Base-by-base conservation (phyloP, 1,140 invertebrate genomes). In the Octopus sinensis region DNA sequence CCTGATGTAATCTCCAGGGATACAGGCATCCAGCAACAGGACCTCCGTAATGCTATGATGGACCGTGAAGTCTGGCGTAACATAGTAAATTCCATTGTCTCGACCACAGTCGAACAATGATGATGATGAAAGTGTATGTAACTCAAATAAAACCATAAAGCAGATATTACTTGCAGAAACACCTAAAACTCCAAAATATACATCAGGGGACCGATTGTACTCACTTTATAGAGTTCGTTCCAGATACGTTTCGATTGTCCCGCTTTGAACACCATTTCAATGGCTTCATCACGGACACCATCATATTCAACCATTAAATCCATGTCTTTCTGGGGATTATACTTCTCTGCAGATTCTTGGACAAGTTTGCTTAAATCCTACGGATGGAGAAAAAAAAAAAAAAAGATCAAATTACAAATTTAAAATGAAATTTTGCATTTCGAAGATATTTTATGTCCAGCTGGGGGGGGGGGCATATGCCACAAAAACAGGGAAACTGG, bases 171-270 rank as follows among this genome's bases (percentile, higher is more conserved):
- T 43, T 43, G 30, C 30, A 43, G 0, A 43, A 43, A 43, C 30
- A 43, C 30, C 30, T 43, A 43, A 43, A 43, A 43, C 30, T 43
- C 30, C 30, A 43, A 43, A 43, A 43, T 43, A 43, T 43, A 43
- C 2, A 43, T 2, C 30, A 43, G 30, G 30, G 2, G 30, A 43
- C 30, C 30, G 30, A 43, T 68, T 73, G 43, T 43, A 75, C 78
- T 78, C 81, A 93, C 93, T 93, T 99, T 99, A 89, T 99, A 99
- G 7, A 99, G 90, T 91, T 99, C 98, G 92, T 98, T 98, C 98
- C 98, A 99, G 87, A 99, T 98, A 86, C 98, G 93, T 92, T 94
- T 98, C 87, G 97, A 99, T 89, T 98, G 96, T 5, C 98, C 98
- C 77, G 92, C 92, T 82, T 89, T 90, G 85, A 93, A 93, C 0